These are phyloP conservation scores for Andrena minutula DNA, from an alignment of 2,888 invertebrate genomes.

Conservation along the genomic window DNA sequence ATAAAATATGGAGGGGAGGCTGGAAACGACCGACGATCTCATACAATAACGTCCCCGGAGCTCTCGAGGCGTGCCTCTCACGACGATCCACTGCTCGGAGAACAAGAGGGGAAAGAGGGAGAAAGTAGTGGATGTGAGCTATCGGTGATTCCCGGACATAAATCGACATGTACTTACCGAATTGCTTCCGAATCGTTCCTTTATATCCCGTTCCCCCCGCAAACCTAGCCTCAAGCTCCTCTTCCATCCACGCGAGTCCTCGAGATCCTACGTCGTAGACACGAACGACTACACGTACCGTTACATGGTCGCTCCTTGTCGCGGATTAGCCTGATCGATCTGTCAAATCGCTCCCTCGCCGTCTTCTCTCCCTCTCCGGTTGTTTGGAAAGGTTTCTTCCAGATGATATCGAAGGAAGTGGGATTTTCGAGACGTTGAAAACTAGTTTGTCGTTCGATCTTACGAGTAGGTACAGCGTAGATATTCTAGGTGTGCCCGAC, in stretches of 20 bases:
- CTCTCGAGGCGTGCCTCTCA: conserved; percentile 61
- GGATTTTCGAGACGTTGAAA: background rate
- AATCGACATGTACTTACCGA: conserved; percentile 83
- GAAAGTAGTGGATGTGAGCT: conserved; percentile 77
- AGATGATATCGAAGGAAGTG: background rate
- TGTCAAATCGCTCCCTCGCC: conserved; percentile 44
- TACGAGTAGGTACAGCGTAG: background rate
- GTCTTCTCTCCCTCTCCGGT: conserved; percentile 3
- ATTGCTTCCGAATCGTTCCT: conserved; percentile 83
- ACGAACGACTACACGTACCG: conserved; percentile 50
- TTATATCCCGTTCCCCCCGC: conserved; percentile 76
- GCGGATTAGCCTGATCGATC: conserved; percentile 57
- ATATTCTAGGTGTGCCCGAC: background rate
- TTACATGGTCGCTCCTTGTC: conserved; percentile 58
- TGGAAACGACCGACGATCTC: conserved; percentile 71
- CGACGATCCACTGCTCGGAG: conserved; percentile 45
- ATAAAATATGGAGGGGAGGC: conserved; percentile 74
- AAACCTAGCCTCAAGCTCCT: conserved; percentile 56
- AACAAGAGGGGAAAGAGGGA: conserved; percentile 25
- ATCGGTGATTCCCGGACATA: conserved; percentile 81
- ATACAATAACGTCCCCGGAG: conserved; percentile 77
- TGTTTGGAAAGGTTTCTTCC: conserved; percentile 21
- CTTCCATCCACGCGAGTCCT: conserved; percentile 42
- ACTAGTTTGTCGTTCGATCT: background rate
- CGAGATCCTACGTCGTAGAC: conserved; percentile 57